These are phyloP conservation scores for Lynx canadensis DNA, from an alignment of 2,113 vertebrate species.

Conservation along the genomic window DNA sequence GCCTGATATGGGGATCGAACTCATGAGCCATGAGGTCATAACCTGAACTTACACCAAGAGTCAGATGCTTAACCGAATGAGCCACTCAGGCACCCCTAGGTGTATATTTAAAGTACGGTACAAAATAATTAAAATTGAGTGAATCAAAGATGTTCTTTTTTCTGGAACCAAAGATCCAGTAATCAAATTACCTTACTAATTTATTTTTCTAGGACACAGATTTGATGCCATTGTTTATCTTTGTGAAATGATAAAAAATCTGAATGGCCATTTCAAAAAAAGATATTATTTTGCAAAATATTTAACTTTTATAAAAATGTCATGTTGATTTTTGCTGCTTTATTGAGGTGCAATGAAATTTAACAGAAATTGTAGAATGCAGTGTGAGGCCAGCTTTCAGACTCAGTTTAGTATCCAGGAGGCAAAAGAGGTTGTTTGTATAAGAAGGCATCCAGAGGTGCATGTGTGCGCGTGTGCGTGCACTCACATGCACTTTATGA, in stretches of 20 bases:
- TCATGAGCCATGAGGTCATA: too few species aligned
- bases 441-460: background rate
- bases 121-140: background rate
- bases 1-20: too few species aligned
- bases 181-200: background rate
- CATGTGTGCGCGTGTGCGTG: background rate
- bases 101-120: background rate
- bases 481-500: fast-evolving
- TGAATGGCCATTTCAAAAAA: background rate
- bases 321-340: background rate
- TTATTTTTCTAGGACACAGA: background rate
- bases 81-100: too few species aligned
- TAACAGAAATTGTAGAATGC: background rate
- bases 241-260: background rate
- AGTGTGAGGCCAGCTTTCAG: background rate
- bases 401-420: background rate
- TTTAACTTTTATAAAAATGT: conserved; percentile 4
- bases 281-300: background rate
- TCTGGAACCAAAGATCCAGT: background rate
- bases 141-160: background rate
- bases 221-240: background rate
- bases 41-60: too few species aligned
- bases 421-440: background rate
- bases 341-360: background rate
- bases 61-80: too few species aligned